Percentiles rank a stretch among this genome's conserved stretches.
These are phyloP conservation scores for Esperia sulphurella DNA, from an alignment of 2,888 invertebrate species.

Conservation along the genomic window DNA sequence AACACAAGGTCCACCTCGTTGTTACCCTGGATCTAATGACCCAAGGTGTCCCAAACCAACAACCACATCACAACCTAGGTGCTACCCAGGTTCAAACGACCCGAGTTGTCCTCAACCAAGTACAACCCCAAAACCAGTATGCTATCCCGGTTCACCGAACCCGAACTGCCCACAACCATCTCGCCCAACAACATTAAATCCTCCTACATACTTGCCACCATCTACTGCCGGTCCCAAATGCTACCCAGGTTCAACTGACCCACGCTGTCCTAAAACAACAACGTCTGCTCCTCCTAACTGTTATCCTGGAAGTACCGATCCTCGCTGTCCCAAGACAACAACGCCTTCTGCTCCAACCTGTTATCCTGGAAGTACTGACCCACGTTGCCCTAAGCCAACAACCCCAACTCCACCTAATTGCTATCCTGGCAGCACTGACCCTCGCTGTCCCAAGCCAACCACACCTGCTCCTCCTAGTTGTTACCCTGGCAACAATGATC, in stretches of 20 bases:
- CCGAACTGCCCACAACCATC: constrained; percentile 34
- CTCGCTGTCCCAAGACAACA: constrained; percentile 26
- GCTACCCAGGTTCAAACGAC: constrained; percentile 29
- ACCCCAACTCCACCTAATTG: constrained; percentile 22
- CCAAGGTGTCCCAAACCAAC: constrained; percentile 34
- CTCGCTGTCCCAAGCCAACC: constrained; percentile 25
- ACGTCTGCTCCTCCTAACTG: constrained; percentile 19
- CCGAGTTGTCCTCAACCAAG: constrained; percentile 30
- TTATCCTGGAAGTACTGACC: constrained; percentile 26
- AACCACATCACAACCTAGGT: constrained; percentile 25
- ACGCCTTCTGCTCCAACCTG: constrained; percentile 22
- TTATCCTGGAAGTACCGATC: constrained; percentile 26
- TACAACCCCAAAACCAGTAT: constrained; percentile 14
- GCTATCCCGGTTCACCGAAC: constrained; percentile 34
- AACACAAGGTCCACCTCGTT: constrained; percentile 16
- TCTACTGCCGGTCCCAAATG: constrained; percentile 35
- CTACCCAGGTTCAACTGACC: constrained; percentile 37
- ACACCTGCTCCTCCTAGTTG: constrained; percentile 24
- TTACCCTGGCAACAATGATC: constrained; percentile 25
- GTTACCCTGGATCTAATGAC: constrained; percentile 43
- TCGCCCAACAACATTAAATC: constrained; percentile 17
- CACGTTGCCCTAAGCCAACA: constrained; percentile 21
- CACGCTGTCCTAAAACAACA: constrained; percentile 26
- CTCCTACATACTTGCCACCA: constrained; percentile 23
- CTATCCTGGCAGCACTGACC: constrained; percentile 22